Base-by-base conservation (phyloP, 2,888 invertebrate genomes). In the Dyspetes luteomarginatus region DNA sequence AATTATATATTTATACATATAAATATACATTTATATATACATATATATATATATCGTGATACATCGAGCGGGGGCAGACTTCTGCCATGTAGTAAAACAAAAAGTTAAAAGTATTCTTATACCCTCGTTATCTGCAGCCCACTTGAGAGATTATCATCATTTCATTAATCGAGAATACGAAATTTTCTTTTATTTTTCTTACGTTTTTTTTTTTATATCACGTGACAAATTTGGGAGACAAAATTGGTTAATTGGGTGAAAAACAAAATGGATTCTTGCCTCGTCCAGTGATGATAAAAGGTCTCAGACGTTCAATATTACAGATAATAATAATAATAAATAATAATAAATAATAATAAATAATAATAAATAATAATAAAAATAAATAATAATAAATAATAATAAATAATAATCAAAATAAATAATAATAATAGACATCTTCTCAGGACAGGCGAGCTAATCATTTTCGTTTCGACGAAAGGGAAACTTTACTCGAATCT, bases 401-500 rank as follows among this genome's bases (percentile, higher is more conserved):
- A 36, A 36, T 9, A 36, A 36, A 36, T 9, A 36, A 3, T 9
- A 3, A 9, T n/a, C n/a, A 36, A 36, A 36, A 36, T 12, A 3
- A 7, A 36, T 2, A 36, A 36, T 12, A 36, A 36, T 12, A 36
- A 36, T 12, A 12, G 1, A 36, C 1, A 12, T 36, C 36, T 7
- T 12, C 19, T 41, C 19, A 12, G 24, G 17, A 60, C 41, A 43
- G 24, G 12, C 36, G 43, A 62, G 62, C 62, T 62, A 43, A 62
- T 62, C 43, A 43, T 24, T 36, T n/a, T 41, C 62, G 62, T 62
- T 41, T 19, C 36, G 2, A 36, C 36, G 9, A 1, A 36, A 36
- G 36, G 36, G 43, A 24, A 22, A n/a, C 62, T 43, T 22, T 26
- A 12, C 62, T 43, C 26, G 62, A 62, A 24, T 24, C 62, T 43